These are phyloP conservation scores for Myotis planiceps DNA, from an alignment of 2,797 vertebrate genomes.

Conservation along the genomic window DNA sequence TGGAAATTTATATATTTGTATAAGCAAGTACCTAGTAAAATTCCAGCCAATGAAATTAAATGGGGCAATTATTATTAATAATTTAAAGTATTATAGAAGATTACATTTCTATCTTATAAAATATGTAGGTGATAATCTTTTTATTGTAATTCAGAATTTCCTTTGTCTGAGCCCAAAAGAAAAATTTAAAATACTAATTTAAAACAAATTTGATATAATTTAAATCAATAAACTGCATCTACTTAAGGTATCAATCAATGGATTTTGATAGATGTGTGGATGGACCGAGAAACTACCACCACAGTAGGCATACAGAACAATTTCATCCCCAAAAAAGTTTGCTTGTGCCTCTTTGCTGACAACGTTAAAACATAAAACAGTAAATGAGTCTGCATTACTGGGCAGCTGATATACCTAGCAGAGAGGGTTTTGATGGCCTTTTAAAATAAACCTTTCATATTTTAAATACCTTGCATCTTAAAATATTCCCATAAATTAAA, in stretches of 20 bases:
- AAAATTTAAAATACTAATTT: background rate
- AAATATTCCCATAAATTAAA: background rate
- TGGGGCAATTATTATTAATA: background rate
- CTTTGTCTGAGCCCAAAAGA: background rate
- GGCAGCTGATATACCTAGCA: background rate
- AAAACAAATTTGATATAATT: background rate
- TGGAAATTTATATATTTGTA: background rate
- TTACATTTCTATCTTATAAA: background rate
- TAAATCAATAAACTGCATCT: background rate
- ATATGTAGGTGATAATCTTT: background rate
- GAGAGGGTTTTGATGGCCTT: background rate
- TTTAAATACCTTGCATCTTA: constrained; percentile 12
- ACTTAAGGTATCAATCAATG: background rate
- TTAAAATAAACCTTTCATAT: constrained; percentile 26
- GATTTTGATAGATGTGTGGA: background rate
- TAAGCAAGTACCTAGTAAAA: background rate
- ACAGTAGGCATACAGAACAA: background rate
- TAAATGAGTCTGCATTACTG: background rate
- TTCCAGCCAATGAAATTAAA: constrained; percentile 31
- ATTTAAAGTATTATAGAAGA: constrained; percentile 6
- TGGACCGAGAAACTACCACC: background rate
- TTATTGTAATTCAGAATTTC: constrained; percentile 34
- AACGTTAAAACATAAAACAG: constrained; percentile 27
- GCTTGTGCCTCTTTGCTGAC: background rate
- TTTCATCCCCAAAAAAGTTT: background rate